phyloP scores from a whole-genome alignment of 1,140 invertebrate species.

The Hylyphantes graminicola region DNA sequence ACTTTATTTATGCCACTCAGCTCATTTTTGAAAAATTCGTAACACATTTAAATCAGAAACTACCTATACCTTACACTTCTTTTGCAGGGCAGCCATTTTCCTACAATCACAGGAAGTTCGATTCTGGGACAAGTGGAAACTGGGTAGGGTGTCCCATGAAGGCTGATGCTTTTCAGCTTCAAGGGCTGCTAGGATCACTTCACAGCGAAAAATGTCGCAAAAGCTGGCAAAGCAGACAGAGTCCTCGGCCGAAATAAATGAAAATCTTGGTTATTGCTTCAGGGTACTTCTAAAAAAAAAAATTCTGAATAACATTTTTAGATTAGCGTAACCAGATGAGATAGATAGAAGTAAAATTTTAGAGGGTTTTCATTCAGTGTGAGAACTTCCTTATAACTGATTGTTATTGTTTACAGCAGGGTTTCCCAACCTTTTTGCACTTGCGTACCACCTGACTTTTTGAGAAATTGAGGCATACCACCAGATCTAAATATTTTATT shows the following conservation, averaged over 20 bases:
- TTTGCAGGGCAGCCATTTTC: conserved; percentile 39
- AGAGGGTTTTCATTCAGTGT: too few relatives aligned
- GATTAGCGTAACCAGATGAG: not conserved
- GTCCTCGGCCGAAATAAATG: conserved; percentile 80
- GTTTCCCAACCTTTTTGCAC: too few relatives aligned
- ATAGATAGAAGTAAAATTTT: not conserved
- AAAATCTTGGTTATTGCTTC: too few relatives aligned
- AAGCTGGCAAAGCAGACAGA: conserved; percentile 91
- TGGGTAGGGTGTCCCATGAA: conserved; percentile 24
- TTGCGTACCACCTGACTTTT: too few relatives aligned
- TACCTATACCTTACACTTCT: conserved; percentile 52
- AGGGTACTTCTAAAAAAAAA: not conserved
- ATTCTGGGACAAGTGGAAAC: conserved; percentile 19
- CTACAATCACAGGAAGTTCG: conserved; percentile 43
- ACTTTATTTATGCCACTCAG: too few relatives aligned
- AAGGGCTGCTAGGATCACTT: conserved; percentile 75
- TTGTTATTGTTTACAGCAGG: too few relatives aligned
- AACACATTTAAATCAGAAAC: conserved; percentile 13
- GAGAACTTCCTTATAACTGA: too few relatives aligned
- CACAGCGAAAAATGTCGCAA: conserved; percentile 95
- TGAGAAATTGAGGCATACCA: too few relatives aligned
- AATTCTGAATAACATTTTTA: not conserved
- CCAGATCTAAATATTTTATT: too few relatives aligned
- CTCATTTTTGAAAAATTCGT: too few relatives aligned
- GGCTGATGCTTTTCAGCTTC: conserved; percentile 32